phyloP scores from a whole-genome alignment of 2,797 vertebrate species.

The Mallotus villosus region DNA sequence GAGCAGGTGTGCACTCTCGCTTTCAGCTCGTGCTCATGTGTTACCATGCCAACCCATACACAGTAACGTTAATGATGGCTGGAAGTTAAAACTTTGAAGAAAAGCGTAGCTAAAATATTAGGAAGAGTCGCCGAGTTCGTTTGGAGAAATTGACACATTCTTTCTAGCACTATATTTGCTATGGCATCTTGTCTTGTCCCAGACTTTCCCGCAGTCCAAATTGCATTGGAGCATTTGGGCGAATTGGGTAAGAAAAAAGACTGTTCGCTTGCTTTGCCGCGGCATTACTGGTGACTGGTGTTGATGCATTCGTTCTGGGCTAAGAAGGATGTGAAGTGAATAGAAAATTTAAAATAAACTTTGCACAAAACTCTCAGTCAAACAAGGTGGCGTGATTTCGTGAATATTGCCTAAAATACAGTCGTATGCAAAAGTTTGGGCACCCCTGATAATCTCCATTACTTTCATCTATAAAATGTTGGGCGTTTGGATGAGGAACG shows the following conservation, averaged over 20 bases:
- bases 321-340: too few species aligned
- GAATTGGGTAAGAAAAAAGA: slow-evolving; percentile 57
- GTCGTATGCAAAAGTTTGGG: too few species aligned
- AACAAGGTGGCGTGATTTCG: too few species aligned
- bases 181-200: slow-evolving; percentile 67
- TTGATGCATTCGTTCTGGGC: background rate
- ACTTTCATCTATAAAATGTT: too few species aligned
- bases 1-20: background rate
- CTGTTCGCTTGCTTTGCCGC: background rate
- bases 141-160: background rate
- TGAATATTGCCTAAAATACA: too few species aligned
- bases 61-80: background rate
- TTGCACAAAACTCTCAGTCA: background rate
- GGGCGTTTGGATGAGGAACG: too few species aligned
- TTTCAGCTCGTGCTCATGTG: background rate
- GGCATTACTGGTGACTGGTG: background rate
- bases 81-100: background rate
- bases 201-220: slow-evolving; percentile 64
- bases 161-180: background rate
- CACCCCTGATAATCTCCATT: too few species aligned
- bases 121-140: background rate
- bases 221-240: slow-evolving; percentile 64
- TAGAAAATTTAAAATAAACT: background rate
- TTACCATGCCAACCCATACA: slow-evolving; percentile 22
- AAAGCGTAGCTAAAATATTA: background rate